Base-by-base conservation (phyloP, 2,113 vertebrate species). In the Neodontobutis hainanensis region DNA sequence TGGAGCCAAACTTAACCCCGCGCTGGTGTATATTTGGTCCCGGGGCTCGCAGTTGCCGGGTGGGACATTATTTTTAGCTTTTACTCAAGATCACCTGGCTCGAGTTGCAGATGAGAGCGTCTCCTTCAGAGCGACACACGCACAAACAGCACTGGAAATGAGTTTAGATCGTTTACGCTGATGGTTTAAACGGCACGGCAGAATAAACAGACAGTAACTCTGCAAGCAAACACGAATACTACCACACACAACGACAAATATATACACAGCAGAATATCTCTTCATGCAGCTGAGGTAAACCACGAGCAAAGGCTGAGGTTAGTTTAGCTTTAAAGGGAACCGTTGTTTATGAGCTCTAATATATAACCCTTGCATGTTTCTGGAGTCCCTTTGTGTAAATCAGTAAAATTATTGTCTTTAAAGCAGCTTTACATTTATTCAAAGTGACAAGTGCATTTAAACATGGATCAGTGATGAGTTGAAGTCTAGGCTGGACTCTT, bases 81-180 rank as follows among this genome's bases (percentile, higher is more conserved):
- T 89, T 81, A 88, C 90, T 91, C 85, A 87, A 90, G 85, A 12
- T 88, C 89, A 90, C 87, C 87, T 85, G 83, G 79, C 76, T 91
- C 75, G 5, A 70, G 85, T 89, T 88, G 77, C 88, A 81, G 65
- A 88, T 66, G 78, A 84, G 27, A 73, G 48, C 62, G 55, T 80
- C 69, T 79, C 61, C 4, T 27, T 48, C 72, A 70, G 48, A 27
- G 75, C 69, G 11, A 62, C 73, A 64, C 44, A 64, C 11, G 35
- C 71, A 6, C 36, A 14, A 52, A 74, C 47, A 65, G n/a, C n/a
- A 2, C 5, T 46, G 50, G 44, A 77, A 77, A 74, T 72, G 8
- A 86, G 70, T 75, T 40, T 40, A 64, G 60, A 7, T 51, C 68
- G 12, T 62, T 56, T 73, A 62, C 16, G 68, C 78, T 44, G 47